Conservation (phyloP, 2,888 invertebrate genomes). For the Drosophila ezoana region DNA sequence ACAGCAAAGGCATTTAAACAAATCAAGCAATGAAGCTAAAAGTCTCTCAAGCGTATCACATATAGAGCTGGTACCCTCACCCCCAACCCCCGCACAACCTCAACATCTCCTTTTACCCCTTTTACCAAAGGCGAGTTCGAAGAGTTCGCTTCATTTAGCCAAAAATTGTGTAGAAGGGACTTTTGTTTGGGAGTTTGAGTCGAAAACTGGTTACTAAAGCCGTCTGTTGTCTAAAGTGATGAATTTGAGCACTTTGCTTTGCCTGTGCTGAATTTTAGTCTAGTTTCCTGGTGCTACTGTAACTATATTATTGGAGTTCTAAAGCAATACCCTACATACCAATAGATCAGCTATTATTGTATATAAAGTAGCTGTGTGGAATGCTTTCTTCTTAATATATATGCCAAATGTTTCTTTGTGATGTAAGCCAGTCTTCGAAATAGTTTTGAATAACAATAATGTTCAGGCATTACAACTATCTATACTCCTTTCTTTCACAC, state of each 20-base stretch:
- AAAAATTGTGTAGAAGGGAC: conserved; percentile 53
- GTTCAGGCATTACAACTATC: no score
- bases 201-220: conserved; percentile 10
- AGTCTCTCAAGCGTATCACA: conserved; percentile 75
- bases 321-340: conserved; percentile 6
- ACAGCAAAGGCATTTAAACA: conserved; percentile 80
- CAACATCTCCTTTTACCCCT: conserved; percentile 10
- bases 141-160: conserved; percentile 71
- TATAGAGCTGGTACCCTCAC: conserved; percentile 21
- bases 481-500: no score
- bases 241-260: conserved; percentile 58
- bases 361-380: background rate
- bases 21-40: conserved; percentile 79
- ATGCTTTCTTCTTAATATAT: background rate
- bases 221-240: conserved; percentile 63
- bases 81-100: background rate
- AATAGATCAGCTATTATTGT: conserved; percentile 8
- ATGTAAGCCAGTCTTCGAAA: no score
- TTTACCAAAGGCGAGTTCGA: conserved; percentile 18
- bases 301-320: conserved; percentile 17
- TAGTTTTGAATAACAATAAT: no score
- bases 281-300: conserved; percentile 15
- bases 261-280: conserved; percentile 26
- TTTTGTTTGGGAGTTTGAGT: conserved; percentile 2
- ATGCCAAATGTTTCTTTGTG: background rate